These are phyloP conservation scores for Sorex maritimensis DNA, from an alignment of 2,797 vertebrate species.

Conservation along the genomic window DNA sequence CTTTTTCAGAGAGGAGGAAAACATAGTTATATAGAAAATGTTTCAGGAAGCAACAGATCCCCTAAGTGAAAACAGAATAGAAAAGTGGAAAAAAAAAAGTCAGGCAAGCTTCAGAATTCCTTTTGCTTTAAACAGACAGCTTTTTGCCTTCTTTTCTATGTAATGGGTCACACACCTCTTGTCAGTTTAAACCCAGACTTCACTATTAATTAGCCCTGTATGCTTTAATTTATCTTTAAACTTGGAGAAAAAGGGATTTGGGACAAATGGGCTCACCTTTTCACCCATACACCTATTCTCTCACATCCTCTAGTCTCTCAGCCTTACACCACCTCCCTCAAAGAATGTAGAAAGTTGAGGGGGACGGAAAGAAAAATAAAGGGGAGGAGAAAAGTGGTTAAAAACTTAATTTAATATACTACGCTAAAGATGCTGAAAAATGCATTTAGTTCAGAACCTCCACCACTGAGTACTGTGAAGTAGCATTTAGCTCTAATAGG, in stretches of 20 bases:
- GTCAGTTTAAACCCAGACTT: not conserved
- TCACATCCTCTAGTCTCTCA: not conserved
- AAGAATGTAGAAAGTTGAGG: not conserved
- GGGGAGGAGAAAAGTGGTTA: constrained; percentile 86
- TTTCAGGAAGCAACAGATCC: not conserved
- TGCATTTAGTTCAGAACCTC: constrained; percentile 87
- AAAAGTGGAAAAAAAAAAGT: not conserved
- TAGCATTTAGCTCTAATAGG: constrained; percentile 89
- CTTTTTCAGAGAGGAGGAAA: constrained; percentile 7
- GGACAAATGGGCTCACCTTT: constrained; percentile 35
- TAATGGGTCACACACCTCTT: not conserved
- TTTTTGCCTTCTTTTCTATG: constrained; percentile 6
- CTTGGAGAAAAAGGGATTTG: constrained; percentile 1
- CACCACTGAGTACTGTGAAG: constrained; percentile 84
- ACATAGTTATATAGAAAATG: not conserved
- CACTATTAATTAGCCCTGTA: constrained; percentile 1
- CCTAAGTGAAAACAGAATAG: not conserved
- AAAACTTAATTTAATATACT: constrained; percentile 91
- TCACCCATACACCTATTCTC: not conserved
- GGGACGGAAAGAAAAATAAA: constrained; percentile 62
- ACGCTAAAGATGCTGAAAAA: constrained; percentile 89
- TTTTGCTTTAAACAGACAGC: constrained; percentile 28
- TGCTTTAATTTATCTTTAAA: constrained; percentile 64
- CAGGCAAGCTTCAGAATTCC: not conserved
- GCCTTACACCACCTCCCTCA: not conserved